Conservation (phyloP, 1,140 invertebrate genomes). For the Popillia japonica region DNA sequence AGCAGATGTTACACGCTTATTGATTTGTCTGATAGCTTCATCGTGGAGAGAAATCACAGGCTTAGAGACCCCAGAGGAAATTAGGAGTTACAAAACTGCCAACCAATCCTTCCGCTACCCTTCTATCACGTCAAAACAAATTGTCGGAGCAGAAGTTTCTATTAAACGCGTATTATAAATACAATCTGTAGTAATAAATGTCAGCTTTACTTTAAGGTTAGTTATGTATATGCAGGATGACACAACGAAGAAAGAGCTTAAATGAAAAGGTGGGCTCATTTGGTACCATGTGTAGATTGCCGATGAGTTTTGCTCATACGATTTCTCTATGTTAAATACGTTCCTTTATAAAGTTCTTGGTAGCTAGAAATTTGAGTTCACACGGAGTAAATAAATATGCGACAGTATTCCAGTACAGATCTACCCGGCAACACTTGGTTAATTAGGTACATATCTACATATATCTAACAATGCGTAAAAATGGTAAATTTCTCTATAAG, state of each 20-base stretch:
- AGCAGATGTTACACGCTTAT: constrained; percentile 31
- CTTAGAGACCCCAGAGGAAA: constrained; percentile 17
- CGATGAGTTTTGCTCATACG: no score
- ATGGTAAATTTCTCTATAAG: no score
- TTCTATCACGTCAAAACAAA: constrained; percentile 8
- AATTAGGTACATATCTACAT: no score
- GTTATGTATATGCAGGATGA: background rate
- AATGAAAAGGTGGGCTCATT: no score
- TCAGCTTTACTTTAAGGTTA: background rate
- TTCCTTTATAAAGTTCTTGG: no score
- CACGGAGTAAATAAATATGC: no score
- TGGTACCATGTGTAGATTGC: no score
- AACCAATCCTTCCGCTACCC: background rate
- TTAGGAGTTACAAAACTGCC: constrained; percentile 22
- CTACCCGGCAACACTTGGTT: no score
- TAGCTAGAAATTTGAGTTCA: no score
- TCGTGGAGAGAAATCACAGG: background rate
- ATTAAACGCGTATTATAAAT: background rate
- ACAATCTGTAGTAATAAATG: constrained; percentile 14
- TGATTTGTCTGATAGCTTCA: constrained; percentile 9
- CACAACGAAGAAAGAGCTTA: background rate
- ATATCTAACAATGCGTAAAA: no score
- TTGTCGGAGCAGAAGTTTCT: constrained; percentile 18
- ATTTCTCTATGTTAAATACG: no score
- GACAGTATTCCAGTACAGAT: no score